A percentile compares a stretch with the other conserved stretches of the same genome.
phyloP scores from a whole-genome alignment of 2,113 vertebrate species.

The Alligator sinensis region DNA sequence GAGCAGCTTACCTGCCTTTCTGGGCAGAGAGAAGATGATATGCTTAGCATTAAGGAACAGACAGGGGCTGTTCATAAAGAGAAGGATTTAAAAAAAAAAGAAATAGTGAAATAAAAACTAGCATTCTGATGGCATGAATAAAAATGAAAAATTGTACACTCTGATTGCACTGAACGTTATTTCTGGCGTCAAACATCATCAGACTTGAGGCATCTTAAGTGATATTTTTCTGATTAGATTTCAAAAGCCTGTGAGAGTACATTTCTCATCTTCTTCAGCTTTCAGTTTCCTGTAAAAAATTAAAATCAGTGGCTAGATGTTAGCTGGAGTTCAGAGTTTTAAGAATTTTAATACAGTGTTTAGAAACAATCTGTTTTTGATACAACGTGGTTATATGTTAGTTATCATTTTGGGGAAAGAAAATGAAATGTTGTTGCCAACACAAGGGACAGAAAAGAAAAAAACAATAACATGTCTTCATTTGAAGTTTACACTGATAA shows the following conservation, averaged over 20 bases:
- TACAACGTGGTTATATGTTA: accelerated
- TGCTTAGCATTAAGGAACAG: neutral
- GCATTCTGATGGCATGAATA: conserved; percentile 78
- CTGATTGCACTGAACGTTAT: conserved; percentile 89
- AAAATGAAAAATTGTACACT: conserved; percentile 86
- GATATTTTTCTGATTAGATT: conserved; percentile 81
- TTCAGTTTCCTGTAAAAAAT: conserved; percentile 89
- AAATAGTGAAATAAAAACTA: conserved; percentile 78
- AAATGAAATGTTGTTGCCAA: neutral
- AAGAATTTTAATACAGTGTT: neutral
- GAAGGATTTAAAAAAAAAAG: conserved; percentile 58
- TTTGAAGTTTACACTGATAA: no score
- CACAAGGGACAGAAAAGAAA: neutral
- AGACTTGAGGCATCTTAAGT: conserved; percentile 85
- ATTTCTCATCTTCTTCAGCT: conserved; percentile 88
- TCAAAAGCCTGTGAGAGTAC: conserved; percentile 78
- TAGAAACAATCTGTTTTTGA: neutral
- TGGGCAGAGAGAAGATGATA: conserved; percentile 31
- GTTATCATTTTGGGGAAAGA: neutral
- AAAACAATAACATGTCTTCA: neutral
- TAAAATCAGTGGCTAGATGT: neutral
- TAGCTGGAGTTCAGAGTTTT: neutral
- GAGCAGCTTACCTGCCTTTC: conserved; percentile 53
- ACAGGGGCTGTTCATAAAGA: conserved; percentile 33
- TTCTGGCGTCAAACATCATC: conserved; percentile 89